Evolutionary conservation across 2,888 invertebrate species (phyloP).

Genomic region (Nemurella pictetii): DNA sequence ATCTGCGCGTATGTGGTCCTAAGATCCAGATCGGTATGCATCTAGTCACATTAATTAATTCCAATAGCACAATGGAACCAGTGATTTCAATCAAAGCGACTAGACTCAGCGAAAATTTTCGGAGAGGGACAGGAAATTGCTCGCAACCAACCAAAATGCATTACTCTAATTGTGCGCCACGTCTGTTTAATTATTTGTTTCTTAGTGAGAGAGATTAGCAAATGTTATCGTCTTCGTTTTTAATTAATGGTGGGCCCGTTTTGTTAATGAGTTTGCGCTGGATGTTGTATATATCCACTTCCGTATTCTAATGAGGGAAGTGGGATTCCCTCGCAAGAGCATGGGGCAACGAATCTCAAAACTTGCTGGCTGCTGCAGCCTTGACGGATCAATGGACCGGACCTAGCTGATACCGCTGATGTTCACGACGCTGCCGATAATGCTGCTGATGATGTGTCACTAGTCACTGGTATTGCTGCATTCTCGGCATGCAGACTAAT

Average conservation of each 20-base stretch:
- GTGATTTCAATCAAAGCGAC: background rate
- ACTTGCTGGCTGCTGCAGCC: too few species aligned
- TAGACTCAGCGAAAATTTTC: background rate
- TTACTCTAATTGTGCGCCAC: conserved; percentile 5
- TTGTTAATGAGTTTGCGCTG: conserved; percentile 27
- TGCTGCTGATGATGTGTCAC: background rate
- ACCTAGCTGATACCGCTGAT: too few species aligned
- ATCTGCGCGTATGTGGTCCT: background rate
- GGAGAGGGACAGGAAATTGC: background rate
- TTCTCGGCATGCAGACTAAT: background rate
- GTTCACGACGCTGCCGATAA: background rate
- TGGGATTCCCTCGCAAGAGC: background rate
- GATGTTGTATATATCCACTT: conserved; percentile 10
- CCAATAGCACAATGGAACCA: background rate
- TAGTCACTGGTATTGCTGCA: background rate
- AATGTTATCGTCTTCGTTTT: conserved; percentile 22
- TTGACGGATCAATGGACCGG: background rate
- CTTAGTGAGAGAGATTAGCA: background rate
- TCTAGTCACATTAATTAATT: background rate
- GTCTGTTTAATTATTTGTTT: conserved; percentile 10
- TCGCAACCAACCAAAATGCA: conserved; percentile 9
- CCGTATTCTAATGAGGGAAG: conserved; percentile 14
- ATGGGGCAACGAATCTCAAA: background rate
- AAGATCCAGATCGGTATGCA: background rate
- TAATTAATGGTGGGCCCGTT: conserved; percentile 18